Evolutionary conservation across 2,113 vertebrate species (phyloP).

Genomic region (Gasterosteus nipponicus): DNA sequence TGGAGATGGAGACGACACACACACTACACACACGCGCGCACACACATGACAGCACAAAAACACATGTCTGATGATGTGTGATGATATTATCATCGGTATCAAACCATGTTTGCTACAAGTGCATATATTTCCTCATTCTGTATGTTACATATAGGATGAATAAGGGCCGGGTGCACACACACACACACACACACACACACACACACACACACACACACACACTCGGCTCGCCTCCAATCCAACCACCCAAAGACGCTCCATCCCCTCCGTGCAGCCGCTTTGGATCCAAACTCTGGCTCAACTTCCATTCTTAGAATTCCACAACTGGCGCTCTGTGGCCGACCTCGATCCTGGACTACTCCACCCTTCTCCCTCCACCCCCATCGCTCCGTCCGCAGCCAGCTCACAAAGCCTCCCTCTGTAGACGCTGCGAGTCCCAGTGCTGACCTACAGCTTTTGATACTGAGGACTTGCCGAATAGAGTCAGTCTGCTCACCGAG

Average conservation of each 20-base stretch:
- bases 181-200: background rate
- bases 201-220: background rate
- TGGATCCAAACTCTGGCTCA: constrained; percentile 60
- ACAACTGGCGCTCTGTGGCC: constrained; percentile 73
- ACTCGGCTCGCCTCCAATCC: background rate
- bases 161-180: constrained; percentile 1
- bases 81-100: background rate
- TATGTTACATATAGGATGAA: constrained; percentile 27
- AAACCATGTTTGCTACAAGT: background rate
- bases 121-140: constrained; percentile 13
- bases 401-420: constrained; percentile 80
- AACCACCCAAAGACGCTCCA: constrained; percentile 16
- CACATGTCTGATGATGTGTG: constrained; percentile 18
- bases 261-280: constrained; percentile 48
- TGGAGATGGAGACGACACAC: constrained; percentile 51
- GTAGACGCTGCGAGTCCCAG: constrained; percentile 40
- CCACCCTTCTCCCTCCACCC: constrained; percentile 12
- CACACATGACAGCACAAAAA: constrained; percentile 42
- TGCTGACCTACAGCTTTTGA: constrained; percentile 30
- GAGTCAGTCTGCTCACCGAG: background rate
- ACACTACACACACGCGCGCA: constrained; percentile 1
- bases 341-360: constrained; percentile 68
- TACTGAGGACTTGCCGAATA: background rate
- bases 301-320: constrained; percentile 84
- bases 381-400: constrained; percentile 55